Percentiles rank a stretch among this genome's conserved stretches.
Conservation (phyloP, 2,113 vertebrate genomes). For the Notechis scutatus region DNA sequence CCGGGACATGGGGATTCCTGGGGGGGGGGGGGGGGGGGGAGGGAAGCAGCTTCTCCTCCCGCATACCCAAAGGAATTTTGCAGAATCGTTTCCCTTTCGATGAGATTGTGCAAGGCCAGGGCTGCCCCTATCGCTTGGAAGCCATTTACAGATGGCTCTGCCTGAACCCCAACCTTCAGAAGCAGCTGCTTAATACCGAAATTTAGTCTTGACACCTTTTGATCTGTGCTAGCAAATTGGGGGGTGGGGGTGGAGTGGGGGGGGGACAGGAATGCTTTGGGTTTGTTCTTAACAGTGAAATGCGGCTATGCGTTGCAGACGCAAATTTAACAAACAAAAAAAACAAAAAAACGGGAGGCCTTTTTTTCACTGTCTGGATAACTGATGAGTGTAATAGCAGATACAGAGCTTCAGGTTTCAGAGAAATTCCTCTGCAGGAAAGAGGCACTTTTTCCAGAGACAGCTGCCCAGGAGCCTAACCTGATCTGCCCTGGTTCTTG, state of each 20-base stretch:
- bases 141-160: not conserved
- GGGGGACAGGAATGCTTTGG: not conserved
- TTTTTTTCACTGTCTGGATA: not conserved
- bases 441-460: not conserved
- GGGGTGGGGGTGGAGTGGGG: too few species aligned
- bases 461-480: not conserved
- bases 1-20: not conserved
- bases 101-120: not conserved
- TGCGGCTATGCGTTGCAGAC: not conserved
- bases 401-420: not conserved
- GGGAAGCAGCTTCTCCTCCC: not conserved
- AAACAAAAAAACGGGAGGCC: not conserved
- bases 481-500: not conserved
- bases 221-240: not conserved
- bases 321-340: not conserved
- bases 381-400: not conserved
- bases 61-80: not conserved
- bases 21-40: too few species aligned
- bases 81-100: not conserved
- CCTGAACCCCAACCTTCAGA: not conserved
- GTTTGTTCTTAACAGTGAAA: not conserved
- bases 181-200: not conserved
- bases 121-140: not conserved
- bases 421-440: not conserved
- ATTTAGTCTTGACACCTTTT: not conserved